Percentiles rank a stretch among this genome's conserved stretches.
phyloP scores from a whole-genome alignment of 2,113 vertebrate species.

The Gnathonemus longibarbis region DNA sequence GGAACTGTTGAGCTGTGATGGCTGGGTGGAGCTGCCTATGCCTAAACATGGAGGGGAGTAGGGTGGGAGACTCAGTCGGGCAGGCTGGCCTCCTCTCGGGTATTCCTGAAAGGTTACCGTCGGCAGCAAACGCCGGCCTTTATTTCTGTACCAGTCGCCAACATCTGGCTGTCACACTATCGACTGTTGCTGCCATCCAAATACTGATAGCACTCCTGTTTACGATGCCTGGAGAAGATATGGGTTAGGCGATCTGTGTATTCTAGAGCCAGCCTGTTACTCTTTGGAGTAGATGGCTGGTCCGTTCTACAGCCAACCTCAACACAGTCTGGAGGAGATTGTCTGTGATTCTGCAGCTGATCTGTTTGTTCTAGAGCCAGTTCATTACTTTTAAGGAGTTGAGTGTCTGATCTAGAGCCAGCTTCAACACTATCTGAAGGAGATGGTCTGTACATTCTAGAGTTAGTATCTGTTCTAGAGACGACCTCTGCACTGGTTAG shows the following conservation, averaged over 20 bases:
- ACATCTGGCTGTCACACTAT: background rate
- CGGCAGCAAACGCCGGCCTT: constrained; percentile 13
- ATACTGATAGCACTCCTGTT: background rate
- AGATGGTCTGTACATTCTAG: background rate
- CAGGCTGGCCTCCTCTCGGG: background rate
- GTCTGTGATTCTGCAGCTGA: background rate
- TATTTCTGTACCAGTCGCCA: constrained; percentile 10
- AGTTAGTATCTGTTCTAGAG: background rate
- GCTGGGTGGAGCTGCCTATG: background rate
- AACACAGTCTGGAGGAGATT: background rate
- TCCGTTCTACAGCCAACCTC: background rate
- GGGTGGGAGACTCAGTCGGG: background rate
- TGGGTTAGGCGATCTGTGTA: background rate
- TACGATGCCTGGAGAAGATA: background rate
- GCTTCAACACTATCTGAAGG: background rate
- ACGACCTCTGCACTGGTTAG: background rate
- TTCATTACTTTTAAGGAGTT: background rate
- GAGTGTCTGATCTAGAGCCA: background rate
- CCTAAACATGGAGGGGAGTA: constrained; percentile 14
- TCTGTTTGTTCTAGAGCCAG: background rate
- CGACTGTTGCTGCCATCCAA: background rate
- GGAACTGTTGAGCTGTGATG: constrained; percentile 11
- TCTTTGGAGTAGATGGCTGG: background rate
- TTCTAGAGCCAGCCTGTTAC: background rate
- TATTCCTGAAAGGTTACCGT: constrained; percentile 12